A percentile compares a stretch with the other conserved stretches of the same genome.
Evolutionary conservation across 2,113 vertebrate genomes (phyloP).

Genomic region (Erythrocercus mccallii): DNA sequence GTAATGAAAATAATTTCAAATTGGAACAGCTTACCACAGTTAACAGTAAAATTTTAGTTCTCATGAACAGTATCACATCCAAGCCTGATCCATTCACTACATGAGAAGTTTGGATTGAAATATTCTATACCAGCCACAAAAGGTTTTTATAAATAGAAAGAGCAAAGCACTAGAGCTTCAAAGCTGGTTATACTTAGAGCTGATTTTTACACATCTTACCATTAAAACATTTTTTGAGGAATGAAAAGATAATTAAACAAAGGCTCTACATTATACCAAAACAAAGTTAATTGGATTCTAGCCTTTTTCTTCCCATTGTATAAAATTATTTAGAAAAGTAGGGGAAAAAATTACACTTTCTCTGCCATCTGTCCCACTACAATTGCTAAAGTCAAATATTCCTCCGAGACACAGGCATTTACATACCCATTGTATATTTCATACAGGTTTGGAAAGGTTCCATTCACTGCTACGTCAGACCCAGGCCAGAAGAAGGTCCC

Average conservation of each 20-base stretch:
- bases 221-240: neutral
- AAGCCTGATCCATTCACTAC: neutral
- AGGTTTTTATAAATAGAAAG: neutral
- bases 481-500: slow-evolving; percentile 94
- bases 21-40: neutral
- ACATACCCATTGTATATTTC: slow-evolving; percentile 79
- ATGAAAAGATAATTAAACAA: neutral
- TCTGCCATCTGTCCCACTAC: neutral
- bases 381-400: neutral
- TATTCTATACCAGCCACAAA: neutral
- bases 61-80: neutral
- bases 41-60: neutral
- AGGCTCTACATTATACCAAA: neutral
- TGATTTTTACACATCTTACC: neutral
- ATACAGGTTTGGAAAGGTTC: slow-evolving; percentile 82
- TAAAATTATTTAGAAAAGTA: neutral
- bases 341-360: neutral
- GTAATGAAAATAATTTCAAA: neutral
- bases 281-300: neutral
- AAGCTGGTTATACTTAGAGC: neutral
- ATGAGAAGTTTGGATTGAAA: neutral
- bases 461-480: slow-evolving; percentile 88
- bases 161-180: neutral
- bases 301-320: neutral
- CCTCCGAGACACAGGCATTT: neutral